Evolutionary conservation across 1,140 invertebrate genomes (phyloP).

Genomic region (Eciton burchellii): DNA sequence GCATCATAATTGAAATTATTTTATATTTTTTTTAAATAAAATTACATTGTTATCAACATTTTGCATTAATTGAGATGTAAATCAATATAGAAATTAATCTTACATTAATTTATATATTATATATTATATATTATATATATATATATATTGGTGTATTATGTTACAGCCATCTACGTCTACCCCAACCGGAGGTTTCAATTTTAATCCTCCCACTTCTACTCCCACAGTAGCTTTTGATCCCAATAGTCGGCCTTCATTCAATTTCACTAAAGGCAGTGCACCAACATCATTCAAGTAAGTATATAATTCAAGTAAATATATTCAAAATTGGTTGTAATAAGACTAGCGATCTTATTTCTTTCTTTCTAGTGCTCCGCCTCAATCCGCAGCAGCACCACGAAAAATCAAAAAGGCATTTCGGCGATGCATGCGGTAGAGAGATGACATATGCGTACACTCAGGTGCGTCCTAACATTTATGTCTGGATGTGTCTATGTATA

Average conservation of each 20-base stretch:
- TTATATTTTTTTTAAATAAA: slow-evolving; percentile 23
- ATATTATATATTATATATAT: no score
- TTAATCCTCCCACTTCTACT: slow-evolving; percentile 76
- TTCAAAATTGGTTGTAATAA: neutral
- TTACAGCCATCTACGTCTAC: slow-evolving; percentile 69
- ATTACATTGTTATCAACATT: slow-evolving; percentile 11
- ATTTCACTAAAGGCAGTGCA: slow-evolving; percentile 82
- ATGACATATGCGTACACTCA: slow-evolving; percentile 53
- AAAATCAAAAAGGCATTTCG: slow-evolving; percentile 84
- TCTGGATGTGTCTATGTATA: slow-evolving; percentile 64
- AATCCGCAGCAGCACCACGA: slow-evolving; percentile 65
- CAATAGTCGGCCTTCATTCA: slow-evolving; percentile 81
- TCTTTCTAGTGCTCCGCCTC: slow-evolving; percentile 72
- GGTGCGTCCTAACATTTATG: slow-evolving; percentile 58
- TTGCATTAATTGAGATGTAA: no score
- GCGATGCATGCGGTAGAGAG: slow-evolving; percentile 78
- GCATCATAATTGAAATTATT: slow-evolving; percentile 22
- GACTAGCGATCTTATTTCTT: neutral
- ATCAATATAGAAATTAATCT: no score
- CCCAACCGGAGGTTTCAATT: slow-evolving; percentile 77
- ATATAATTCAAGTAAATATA: neutral
- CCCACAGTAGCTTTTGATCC: slow-evolving; percentile 80
- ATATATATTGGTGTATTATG: slow-evolving; percentile 7
- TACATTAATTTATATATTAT: no score
- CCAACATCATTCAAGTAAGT: slow-evolving; percentile 82